Base-by-base conservation (phyloP, 2,797 vertebrate species). In the Darevskia nairensis region DNA sequence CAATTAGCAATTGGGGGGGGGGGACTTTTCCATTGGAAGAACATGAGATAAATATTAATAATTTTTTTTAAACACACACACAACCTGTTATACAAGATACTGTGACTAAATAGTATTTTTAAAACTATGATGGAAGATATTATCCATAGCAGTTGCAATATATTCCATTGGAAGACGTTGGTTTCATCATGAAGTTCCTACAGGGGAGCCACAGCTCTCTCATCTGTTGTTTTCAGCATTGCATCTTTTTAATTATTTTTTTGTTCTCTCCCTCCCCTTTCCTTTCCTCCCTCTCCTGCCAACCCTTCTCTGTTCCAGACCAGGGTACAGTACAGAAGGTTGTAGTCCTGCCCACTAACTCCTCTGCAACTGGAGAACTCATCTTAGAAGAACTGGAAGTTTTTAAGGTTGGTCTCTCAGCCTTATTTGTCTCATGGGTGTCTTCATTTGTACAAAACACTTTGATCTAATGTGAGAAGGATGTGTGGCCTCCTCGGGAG, bases 341-440 rank as follows among this genome's bases (percentile, higher is more conserved):
- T 87, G 98, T 99, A 2, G 98, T 98, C 21, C 96, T 99, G 86
- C 98, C 99, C 1, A 96, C 96, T 75, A 99, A 99, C 89, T 97
- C 96, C 61, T 98, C 99, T 78, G 93, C 97, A 94, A 97, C 97
- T 19, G 97, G 98, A 80, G 98, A 99, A 91, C 97, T 99, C 92
- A 99, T 99, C 94, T 97, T 99, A 95, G 99, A 99, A 96, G 99
- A 99, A 95, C 89, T 99, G 97, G 98, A 99, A 95, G 98, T 99
- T 93, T 99, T 99, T 97, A 98, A 99, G 99, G 99, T 99, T 96
- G 95, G 98, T 88, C 66, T 81, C 80, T 84, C 80, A 79, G 90
- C 9, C 66, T 90, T 86, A 21, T 85, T 90, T 86, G 80, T 91
- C 84, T 64, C 90, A 0, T 86, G 83, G 91, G 71, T 80, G n/a